Percentiles rank a stretch among this genome's conserved stretches.
phyloP scores from a whole-genome alignment of 2,113 vertebrate genomes.

The Cyprinus carpio region DNA sequence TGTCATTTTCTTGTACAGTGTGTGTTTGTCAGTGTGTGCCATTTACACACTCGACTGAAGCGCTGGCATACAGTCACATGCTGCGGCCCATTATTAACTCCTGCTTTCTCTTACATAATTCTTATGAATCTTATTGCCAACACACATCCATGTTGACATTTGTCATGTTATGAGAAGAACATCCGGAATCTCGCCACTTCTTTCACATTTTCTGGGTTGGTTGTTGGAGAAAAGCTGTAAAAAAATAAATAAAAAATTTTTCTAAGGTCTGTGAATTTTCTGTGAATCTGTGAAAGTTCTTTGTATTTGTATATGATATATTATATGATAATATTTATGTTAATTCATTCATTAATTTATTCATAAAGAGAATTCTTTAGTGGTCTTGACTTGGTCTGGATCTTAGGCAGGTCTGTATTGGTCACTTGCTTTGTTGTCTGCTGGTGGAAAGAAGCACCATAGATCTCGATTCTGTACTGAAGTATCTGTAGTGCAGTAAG shows the following conservation, averaged over 20 bases:
- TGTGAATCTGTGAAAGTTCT: too few species aligned
- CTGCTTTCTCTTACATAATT: background rate
- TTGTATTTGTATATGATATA: too few species aligned
- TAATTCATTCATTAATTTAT: too few species aligned
- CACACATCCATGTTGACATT: background rate
- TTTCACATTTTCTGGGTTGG: too few species aligned
- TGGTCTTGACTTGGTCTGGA: background rate
- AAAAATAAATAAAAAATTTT: accelerated
- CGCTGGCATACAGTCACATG: background rate
- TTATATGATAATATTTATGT: too few species aligned
- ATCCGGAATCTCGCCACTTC: too few species aligned
- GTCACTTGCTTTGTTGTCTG: background rate
- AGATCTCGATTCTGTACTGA: background rate
- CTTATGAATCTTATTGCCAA: too few species aligned
- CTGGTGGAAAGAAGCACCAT: background rate
- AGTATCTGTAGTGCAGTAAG: background rate
- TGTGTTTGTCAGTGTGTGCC: background rate
- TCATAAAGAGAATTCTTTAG: too few species aligned
- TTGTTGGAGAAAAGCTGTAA: too few species aligned
- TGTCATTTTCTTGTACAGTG: background rate
- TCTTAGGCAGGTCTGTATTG: background rate
- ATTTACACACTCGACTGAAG: too few species aligned
- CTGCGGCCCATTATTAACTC: background rate
- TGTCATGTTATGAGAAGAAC: too few species aligned
- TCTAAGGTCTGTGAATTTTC: too few species aligned